phyloP scores from a whole-genome alignment of 2,797 vertebrate genomes.

The Dromococcyx pavoninus region DNA sequence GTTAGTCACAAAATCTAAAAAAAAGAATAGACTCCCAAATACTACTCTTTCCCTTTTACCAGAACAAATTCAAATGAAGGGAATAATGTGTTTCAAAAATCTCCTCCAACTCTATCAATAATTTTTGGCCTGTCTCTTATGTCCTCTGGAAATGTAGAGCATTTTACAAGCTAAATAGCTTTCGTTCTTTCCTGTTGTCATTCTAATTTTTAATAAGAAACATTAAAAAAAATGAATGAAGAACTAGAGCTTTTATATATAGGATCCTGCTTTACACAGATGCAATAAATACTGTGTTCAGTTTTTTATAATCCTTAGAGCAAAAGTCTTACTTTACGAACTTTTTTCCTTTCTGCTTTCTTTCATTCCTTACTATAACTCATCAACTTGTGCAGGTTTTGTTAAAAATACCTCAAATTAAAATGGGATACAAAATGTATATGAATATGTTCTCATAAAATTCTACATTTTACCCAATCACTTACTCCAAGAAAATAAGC shows the following conservation, averaged over 20 bases:
- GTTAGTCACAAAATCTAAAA: neutral
- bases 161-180: neutral
- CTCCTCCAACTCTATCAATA: neutral
- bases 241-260: neutral
- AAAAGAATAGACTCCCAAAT: neutral
- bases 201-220: neutral
- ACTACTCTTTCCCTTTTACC: neutral
- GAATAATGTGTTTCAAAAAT: neutral
- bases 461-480: neutral
- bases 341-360: neutral
- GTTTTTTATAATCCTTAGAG: neutral
- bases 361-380: neutral
- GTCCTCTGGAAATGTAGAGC: neutral
- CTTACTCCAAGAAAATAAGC: neutral
- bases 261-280: neutral
- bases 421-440: neutral
- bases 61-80: neutral
- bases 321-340: neutral
- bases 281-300: neutral
- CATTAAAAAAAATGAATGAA: neutral
- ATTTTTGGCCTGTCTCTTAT: neutral
- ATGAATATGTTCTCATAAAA: fast-evolving
- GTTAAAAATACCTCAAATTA: neutral
- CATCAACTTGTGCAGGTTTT: neutral
- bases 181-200: neutral